Evolutionary conservation across 2,113 vertebrate genomes (phyloP), one percentile per base, ranked within the genome.

Genomic region (Penelope pileata): DNA sequence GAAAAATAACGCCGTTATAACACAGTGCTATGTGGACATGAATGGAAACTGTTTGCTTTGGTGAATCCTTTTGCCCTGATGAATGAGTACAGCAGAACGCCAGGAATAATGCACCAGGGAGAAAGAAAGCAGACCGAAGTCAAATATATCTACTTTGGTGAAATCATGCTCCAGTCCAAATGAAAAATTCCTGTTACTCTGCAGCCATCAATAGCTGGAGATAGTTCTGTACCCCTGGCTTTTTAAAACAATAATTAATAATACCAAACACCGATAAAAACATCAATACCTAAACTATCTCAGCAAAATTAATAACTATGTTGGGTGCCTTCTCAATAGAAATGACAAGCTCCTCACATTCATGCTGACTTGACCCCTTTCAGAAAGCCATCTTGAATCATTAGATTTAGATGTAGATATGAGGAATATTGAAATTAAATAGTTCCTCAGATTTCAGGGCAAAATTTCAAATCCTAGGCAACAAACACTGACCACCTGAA

Each of bases 171-270:
- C 62, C 76, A 32, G 21, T 13, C 50, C 16, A 83, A 60, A 69
- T 11, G 7, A 36, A 8, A 74, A 54, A 64, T 43, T 74, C 23
- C 21, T 64, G 36, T 43, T 36, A 73, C 21, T 77, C n/a, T 45
- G 47, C 30, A 85, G 6, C 4, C 12, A 21, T 16, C 24, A 69
- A 62, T 9, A 53, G 11, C 16, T 36, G 43, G 8, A 80, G 26
- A 72, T 7, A 45, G 9, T 62, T 83, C 15, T 0, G 0, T 43
- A 58, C 26, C 30, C 10, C 5, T 7, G 16, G 1, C 36, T 72
- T 94, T 72, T 40, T 85, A 76, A 84, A 9, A 19, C 7, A 67
- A 16, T 5, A 30, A 12, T 70, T 67, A 72, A 64, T 12, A 72
- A 12, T 19, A 60, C 14, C 73, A 79, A 80, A 5, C 7, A 30